Percentiles rank a stretch among this genome's conserved stretches.
These are phyloP conservation scores for Chionomys nivalis DNA, from an alignment of 2,113 vertebrate genomes.

Conservation along the genomic window DNA sequence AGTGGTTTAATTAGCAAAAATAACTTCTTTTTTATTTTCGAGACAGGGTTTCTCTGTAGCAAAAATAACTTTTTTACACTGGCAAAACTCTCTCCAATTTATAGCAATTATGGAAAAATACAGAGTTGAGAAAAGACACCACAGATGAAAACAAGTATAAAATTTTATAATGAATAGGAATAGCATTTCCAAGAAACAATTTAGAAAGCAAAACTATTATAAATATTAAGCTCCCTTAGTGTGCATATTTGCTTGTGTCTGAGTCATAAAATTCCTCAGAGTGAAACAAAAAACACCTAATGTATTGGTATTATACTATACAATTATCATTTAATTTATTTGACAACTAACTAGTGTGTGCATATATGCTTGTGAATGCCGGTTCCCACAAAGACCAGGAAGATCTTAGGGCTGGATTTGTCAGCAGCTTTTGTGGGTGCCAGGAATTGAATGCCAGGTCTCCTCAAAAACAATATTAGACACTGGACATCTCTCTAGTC, in stretches of 20 bases:
- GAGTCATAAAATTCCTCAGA: slow-evolving; percentile 21
- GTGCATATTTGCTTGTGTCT: slow-evolving; percentile 3
- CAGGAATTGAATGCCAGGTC: background rate
- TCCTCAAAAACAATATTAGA: background rate
- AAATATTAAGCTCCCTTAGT: background rate
- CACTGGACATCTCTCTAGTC: background rate
- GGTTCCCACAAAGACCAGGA: background rate
- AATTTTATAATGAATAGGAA: slow-evolving; percentile 49
- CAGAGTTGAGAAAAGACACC: slow-evolving; percentile 46
- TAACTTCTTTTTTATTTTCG: slow-evolving; percentile 43
- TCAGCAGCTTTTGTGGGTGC: background rate
- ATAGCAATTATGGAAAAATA: slow-evolving; percentile 56
- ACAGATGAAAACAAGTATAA: slow-evolving; percentile 64
- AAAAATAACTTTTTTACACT: slow-evolving; percentile 57
- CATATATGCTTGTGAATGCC: background rate
- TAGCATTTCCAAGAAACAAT: slow-evolving; percentile 38
- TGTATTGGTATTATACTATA: background rate
- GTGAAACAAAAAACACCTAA: slow-evolving; percentile 1
- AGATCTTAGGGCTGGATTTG: background rate
- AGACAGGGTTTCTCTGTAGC: no score
- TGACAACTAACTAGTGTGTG: background rate
- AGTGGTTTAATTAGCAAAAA: slow-evolving; percentile 67
- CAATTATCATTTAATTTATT: background rate
- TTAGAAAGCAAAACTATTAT: slow-evolving; percentile 7
- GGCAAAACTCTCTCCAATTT: slow-evolving; percentile 38